Percentiles rank a stretch among this genome's conserved stretches.
phyloP scores from a whole-genome alignment of 2,113 vertebrate species.

The Nerophis lumbriciformis region DNA sequence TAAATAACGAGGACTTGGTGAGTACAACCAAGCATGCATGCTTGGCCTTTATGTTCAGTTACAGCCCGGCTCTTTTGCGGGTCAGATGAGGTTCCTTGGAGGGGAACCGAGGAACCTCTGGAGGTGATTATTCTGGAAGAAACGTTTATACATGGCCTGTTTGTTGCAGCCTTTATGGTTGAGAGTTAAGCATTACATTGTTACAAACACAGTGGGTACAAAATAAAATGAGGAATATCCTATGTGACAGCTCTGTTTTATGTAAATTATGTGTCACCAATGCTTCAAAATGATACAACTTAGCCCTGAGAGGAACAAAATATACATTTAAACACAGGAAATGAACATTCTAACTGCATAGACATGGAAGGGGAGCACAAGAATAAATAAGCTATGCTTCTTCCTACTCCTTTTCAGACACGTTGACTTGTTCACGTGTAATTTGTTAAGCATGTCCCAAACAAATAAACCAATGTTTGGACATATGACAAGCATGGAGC shows the following conservation, averaged over 20 bases:
- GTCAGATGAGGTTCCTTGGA: constrained; percentile 4
- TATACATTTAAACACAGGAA: too few species aligned
- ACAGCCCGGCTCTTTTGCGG: constrained; percentile 7
- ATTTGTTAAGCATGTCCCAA: too few species aligned
- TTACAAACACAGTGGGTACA: constrained; percentile 8
- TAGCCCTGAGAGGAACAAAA: too few species aligned
- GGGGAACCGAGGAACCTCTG: not conserved
- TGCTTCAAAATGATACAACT: too few species aligned
- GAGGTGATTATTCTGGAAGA: constrained; percentile 4
- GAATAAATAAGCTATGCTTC: too few species aligned
- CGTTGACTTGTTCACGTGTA: too few species aligned
- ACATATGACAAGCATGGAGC: not conserved
- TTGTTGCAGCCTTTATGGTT: constrained; percentile 14
- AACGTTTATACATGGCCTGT: constrained; percentile 23
- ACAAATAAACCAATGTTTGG: not conserved
- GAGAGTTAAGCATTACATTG: constrained; percentile 6
- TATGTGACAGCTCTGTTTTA: not conserved
- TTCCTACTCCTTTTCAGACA: too few species aligned
- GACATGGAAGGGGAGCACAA: too few species aligned
- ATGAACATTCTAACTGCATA: too few species aligned
- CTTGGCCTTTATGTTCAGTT: constrained; percentile 15
- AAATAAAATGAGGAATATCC: constrained; percentile 20
- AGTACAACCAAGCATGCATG: constrained; percentile 51
- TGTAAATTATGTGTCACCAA: not conserved
- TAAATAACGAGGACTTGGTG: constrained; percentile 95